phyloP scores from a whole-genome alignment of 2,113 vertebrate species.

The Seriola dumerili region DNA sequence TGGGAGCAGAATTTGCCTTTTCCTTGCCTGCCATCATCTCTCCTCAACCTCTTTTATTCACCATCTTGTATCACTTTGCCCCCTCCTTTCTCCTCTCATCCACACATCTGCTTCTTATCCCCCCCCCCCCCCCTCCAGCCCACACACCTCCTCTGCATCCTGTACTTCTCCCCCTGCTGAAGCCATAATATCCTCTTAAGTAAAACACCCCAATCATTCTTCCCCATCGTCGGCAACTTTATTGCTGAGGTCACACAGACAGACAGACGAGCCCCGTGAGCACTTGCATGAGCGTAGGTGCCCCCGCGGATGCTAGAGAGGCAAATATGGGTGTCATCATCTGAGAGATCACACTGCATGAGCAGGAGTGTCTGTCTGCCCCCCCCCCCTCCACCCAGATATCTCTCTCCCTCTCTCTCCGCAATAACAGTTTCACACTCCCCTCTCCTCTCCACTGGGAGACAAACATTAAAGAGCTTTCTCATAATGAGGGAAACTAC shows the following conservation, averaged over 20 bases:
- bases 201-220: conserved; percentile 62
- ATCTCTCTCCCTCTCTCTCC: conserved; percentile 60
- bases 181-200: conserved; percentile 60
- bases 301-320: conserved; percentile 25
- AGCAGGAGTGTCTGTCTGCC: conserved; percentile 72
- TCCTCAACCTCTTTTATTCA: conserved; percentile 50
- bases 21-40: conserved; percentile 55
- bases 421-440: conserved; percentile 79
- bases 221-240: conserved; percentile 35
- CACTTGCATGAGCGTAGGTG: conserved; percentile 16
- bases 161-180: neutral
- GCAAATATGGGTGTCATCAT: conserved; percentile 73
- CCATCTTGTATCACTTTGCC: conserved; percentile 35
- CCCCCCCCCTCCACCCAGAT: conserved; percentile 37
- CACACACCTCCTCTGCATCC: neutral
- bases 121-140: neutral
- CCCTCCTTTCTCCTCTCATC: neutral
- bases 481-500: conserved; percentile 84
- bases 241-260: conserved; percentile 62
- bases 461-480: conserved; percentile 83
- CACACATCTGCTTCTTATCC: conserved; percentile 43
- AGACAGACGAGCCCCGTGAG: conserved; percentile 8
- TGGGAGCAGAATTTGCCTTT: conserved; percentile 60
- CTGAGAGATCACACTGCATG: conserved; percentile 69
- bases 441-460: conserved; percentile 77